These are phyloP conservation scores for Indicator indicator DNA, from an alignment of 2,113 vertebrate species.

Conservation along the genomic window DNA sequence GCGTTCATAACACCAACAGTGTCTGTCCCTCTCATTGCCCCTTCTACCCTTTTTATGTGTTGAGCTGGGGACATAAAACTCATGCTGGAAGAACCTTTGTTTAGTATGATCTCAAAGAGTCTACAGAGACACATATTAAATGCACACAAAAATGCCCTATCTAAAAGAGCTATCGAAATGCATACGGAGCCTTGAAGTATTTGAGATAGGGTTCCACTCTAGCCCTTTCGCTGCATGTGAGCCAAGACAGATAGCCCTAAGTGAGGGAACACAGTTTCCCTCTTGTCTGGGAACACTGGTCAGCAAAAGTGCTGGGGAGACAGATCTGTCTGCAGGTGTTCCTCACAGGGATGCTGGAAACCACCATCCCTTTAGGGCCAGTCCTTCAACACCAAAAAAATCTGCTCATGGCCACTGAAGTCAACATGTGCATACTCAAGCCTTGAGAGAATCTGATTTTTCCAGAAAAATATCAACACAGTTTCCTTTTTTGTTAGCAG, in stretches of 20 bases:
- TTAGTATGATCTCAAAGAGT: neutral
- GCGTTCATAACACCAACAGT: neutral
- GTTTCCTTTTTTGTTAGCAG: neutral
- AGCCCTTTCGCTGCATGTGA: neutral
- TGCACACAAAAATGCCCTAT: neutral
- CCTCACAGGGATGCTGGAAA: neutral
- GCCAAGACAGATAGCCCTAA: neutral
- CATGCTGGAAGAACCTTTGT: neutral
- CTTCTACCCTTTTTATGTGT: neutral
- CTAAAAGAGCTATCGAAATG: neutral
- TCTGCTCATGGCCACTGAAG: neutral
- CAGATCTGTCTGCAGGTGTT: neutral
- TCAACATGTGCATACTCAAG: neutral
- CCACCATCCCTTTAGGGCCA: neutral
- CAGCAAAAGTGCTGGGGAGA: neutral
- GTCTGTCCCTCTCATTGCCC: neutral
- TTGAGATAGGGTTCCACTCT: neutral
- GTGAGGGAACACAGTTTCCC: neutral
- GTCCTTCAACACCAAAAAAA: neutral
- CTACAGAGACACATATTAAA: neutral
- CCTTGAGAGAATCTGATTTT: neutral
- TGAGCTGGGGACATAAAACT: neutral
- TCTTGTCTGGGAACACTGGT: neutral
- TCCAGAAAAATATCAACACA: accelerated
- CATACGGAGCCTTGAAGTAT: neutral